These are phyloP conservation scores for Hypsopygia costalis DNA, from an alignment of 2,888 invertebrate genomes.

Conservation along the genomic window DNA sequence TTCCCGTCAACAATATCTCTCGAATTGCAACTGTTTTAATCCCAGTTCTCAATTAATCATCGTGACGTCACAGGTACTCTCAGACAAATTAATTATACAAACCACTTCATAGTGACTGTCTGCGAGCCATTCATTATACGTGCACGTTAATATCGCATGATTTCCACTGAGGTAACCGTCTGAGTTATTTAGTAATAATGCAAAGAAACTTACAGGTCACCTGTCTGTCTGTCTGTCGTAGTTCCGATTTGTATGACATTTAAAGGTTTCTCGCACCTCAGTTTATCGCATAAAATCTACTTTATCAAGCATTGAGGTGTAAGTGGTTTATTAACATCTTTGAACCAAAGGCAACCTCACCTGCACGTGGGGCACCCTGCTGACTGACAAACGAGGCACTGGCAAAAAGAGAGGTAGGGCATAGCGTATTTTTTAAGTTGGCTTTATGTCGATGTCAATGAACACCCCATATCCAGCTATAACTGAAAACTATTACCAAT, in stretches of 20 bases:
- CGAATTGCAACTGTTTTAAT: constrained; percentile 5
- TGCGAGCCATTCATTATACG: constrained; percentile 17
- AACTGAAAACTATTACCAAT: no score
- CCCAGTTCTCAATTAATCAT: constrained; percentile 20
- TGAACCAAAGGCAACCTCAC: no score
- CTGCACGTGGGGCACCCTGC: no score
- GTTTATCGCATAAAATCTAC: no score
- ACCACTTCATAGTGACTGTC: constrained; percentile 16
- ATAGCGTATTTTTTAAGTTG: no score
- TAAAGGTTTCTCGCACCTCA: no score
- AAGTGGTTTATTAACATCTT: no score
- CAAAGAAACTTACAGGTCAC: neutral
- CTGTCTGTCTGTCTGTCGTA: neutral
- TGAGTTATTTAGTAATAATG: constrained; percentile 5
- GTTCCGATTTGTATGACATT: neutral
- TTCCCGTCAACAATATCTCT: constrained; percentile 6
- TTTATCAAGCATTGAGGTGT: no score
- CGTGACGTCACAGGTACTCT: constrained; percentile 19
- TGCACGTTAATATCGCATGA: constrained; percentile 16
- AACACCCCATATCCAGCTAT: no score
- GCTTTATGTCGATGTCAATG: no score
- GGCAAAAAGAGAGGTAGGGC: no score
- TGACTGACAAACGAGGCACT: no score
- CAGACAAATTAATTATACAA: constrained; percentile 20
- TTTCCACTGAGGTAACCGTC: constrained; percentile 8